These are phyloP conservation scores for Paedocypris micromegethes DNA, from an alignment of 2,797 vertebrate species.

Conservation along the genomic window DNA sequence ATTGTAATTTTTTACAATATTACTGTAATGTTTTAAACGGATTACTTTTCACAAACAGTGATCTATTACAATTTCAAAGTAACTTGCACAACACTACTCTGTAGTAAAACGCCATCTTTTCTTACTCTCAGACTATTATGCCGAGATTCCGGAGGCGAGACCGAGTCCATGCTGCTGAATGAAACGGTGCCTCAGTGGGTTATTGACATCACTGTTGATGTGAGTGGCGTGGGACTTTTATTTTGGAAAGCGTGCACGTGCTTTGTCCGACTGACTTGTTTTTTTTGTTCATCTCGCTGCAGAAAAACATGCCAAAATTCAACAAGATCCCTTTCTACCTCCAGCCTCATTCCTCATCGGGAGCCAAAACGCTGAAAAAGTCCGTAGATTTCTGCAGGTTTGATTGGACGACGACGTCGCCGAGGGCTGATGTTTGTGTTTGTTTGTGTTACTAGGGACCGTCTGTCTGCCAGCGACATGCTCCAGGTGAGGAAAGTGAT, in stretches of 20 bases:
- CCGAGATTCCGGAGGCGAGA: slow-evolving; percentile 96
- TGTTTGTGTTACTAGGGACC: slow-evolving; percentile 70
- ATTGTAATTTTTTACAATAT: too few relatives aligned
- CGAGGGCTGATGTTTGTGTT: not conserved
- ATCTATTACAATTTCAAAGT: too few relatives aligned
- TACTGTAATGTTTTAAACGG: too few relatives aligned
- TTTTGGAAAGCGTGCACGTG: not conserved
- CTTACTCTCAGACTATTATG: slow-evolving; percentile 80
- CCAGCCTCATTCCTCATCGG: slow-evolving; percentile 97
- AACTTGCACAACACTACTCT: too few relatives aligned
- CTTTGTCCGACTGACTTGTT: slow-evolving; percentile 1
- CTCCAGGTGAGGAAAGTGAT: slow-evolving; percentile 98
- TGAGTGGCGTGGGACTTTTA: slow-evolving; percentile 65
- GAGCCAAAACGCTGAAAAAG: slow-evolving; percentile 98
- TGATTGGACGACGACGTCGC: too few relatives aligned
- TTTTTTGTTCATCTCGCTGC: slow-evolving; percentile 50
- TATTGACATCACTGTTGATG: slow-evolving; percentile 98
- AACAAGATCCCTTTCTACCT: slow-evolving; percentile 99
- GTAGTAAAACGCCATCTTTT: too few relatives aligned
- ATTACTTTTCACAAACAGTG: too few relatives aligned
- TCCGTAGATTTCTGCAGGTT: slow-evolving; percentile 48
- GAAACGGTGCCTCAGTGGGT: slow-evolving; percentile 99
- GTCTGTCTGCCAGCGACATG: slow-evolving; percentile 97
- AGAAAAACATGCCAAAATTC: slow-evolving; percentile 99
- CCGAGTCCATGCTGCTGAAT: slow-evolving; percentile 96